phyloP scores from a whole-genome alignment of 2,888 invertebrate genomes.

The Rugalucina vietnamica region DNA sequence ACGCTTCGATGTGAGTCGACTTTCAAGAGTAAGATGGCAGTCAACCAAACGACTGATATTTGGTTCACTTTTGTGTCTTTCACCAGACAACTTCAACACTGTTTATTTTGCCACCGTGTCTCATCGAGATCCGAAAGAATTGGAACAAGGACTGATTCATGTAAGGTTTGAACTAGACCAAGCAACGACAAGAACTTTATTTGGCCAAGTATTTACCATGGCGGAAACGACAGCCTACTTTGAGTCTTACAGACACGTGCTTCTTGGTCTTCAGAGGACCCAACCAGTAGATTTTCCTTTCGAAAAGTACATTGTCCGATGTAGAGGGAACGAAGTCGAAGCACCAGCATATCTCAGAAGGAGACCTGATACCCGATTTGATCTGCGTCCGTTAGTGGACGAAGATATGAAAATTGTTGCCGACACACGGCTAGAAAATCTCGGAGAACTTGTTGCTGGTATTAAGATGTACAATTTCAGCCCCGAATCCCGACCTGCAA shows the following conservation, averaged over 20 bases:
- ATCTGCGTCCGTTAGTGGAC: constrained; percentile 69
- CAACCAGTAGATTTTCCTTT: constrained; percentile 77
- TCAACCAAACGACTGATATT: constrained; percentile 88
- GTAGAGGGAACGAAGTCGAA: constrained; percentile 56
- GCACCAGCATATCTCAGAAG: constrained; percentile 67
- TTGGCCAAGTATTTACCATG: constrained; percentile 85
- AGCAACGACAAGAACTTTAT: constrained; percentile 34
- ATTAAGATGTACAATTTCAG: constrained; percentile 34
- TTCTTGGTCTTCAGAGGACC: constrained; percentile 88
- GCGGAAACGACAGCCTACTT: constrained; percentile 92
- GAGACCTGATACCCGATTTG: constrained; percentile 38
- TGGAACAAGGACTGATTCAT: constrained; percentile 72
- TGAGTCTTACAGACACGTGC: constrained; percentile 91
- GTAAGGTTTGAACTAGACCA: constrained; percentile 67
- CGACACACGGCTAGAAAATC: constrained; percentile 36
- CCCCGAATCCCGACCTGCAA: constrained; percentile 42
- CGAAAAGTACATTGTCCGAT: constrained; percentile 68
- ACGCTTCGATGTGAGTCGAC: constrained; percentile 54
- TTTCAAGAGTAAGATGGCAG: constrained; percentile 82
- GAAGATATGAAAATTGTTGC: constrained; percentile 56
- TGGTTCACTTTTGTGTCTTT: constrained; percentile 90
- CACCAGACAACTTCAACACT: constrained; percentile 88
- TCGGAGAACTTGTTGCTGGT: constrained; percentile 34
- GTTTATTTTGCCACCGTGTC: constrained; percentile 88
- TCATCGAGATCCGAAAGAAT: constrained; percentile 67